Evolutionary conservation across 2,113 vertebrate species (phyloP), one percentile per base, ranked within the genome.

Genomic region (Lipophrys pholis): DNA sequence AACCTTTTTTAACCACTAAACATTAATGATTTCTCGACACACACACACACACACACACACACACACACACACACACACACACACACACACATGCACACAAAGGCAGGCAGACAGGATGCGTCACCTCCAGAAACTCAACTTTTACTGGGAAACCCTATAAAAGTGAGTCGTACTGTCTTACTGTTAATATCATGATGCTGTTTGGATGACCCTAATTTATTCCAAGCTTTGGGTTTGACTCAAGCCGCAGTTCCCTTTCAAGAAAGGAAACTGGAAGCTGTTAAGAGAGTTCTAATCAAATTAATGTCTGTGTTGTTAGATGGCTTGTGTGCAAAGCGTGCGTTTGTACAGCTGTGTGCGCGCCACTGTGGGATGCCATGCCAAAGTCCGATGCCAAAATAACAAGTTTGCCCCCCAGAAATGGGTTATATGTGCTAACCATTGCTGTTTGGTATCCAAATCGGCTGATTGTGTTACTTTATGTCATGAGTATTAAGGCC

Each of bases 131-230:
- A 69, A 82, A 76, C 51, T 59, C 62, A 63, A 11, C 42, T 62
- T 69, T 87, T 77, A 76, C 68, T 71, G 80, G 78, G 75, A 85
- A 80, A 36, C 7, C 48, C 70, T 62, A 57, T 84, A 72, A 69
- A 75, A 84, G 58, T 58, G 58, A 46, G 65, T 54, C 42, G 38
- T 21, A 17, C 64, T 59, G 72, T 67, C 49, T 83, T 69, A 69
- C 65, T 38, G 80, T 83, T 74, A 79, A 88, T 80, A 70, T 75
- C 40, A 41, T 48, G 36, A 66, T 49, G 80, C 56, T 69, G 79
- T 73, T 71, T 75, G 63, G 71, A 69, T 83, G 63, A 87, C 21
- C 42, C 62, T 62, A 14, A 69, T 64, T 75, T 63, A 76, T 76
- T 61, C 82, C 59, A 64, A 71, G 45, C 52, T 41, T 68, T 76